phyloP scores from a whole-genome alignment of 2,113 vertebrate species.

The Pan paniscus region DNA sequence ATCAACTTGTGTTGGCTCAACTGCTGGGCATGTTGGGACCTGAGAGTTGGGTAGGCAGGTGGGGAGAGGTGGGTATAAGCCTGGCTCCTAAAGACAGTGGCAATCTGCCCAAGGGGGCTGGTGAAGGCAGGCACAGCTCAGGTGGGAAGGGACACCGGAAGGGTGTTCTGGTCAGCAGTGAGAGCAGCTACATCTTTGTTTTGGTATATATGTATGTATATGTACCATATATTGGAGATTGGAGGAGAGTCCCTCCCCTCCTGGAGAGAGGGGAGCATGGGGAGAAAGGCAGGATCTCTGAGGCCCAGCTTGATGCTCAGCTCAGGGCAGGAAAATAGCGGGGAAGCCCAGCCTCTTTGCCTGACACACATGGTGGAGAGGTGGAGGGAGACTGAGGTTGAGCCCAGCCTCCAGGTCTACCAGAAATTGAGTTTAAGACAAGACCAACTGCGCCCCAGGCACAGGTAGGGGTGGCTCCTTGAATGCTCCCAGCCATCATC shows the following conservation, averaged over 20 bases:
- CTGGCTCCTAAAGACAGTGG: not conserved
- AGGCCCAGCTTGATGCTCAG: accelerated
- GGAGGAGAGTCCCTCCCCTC: not conserved
- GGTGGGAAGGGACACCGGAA: too few species aligned
- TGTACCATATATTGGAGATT: not conserved
- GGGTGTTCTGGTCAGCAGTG: not conserved
- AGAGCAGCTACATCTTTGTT: not conserved
- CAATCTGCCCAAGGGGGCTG: not conserved
- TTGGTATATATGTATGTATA: not conserved
- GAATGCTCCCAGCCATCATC: accelerated
- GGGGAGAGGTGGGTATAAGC: not conserved
- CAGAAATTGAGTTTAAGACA: not conserved
- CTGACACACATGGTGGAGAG: accelerated
- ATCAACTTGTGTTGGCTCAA: accelerated
- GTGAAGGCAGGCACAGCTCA: accelerated
- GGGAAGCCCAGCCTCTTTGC: not conserved
- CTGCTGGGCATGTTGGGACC: not conserved
- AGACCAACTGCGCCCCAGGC: not conserved
- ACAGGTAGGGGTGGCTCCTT: not conserved
- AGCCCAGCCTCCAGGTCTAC: too few species aligned
- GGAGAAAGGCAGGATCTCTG: not conserved
- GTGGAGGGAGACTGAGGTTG: not conserved
- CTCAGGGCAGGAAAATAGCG: not conserved
- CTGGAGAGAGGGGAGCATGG: not conserved
- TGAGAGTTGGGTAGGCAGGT: accelerated